Evolutionary conservation across 64 coral and sea anemone species (phyloP).

Genomic region (Stichodactyla mertensii): DNA sequence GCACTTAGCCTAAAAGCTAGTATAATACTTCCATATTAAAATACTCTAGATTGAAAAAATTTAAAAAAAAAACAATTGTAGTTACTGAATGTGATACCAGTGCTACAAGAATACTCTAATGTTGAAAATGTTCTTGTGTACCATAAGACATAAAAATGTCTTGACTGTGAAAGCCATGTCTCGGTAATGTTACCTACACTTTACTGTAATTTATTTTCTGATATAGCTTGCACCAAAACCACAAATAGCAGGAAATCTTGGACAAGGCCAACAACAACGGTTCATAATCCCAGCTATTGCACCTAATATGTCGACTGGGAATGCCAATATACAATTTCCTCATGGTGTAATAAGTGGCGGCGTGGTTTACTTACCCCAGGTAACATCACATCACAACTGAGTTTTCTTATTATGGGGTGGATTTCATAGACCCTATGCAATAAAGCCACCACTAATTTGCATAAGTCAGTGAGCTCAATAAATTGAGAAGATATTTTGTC

Average conservation of each 20-base stretch:
- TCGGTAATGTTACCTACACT: background rate
- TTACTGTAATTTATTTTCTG: background rate
- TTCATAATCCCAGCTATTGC: slow-evolving; percentile 81
- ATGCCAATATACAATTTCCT: slow-evolving; percentile 70
- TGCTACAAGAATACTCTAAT: no score
- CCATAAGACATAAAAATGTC: no score
- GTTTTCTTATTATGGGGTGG: background rate
- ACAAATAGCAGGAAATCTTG: background rate
- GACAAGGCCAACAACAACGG: slow-evolving; percentile 55
- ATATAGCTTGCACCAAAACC: slow-evolving; percentile 83
- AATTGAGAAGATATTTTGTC: no score
- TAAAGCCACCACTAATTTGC: no score
- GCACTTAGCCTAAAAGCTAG: no score
- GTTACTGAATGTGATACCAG: no score
- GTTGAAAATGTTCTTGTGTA: no score
- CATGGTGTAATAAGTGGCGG: slow-evolving; percentile 91
- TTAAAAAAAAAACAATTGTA: no score
- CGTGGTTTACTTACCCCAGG: slow-evolving; percentile 90
- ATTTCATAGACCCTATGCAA: no score
- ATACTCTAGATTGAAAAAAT: no score
- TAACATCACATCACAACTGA: background rate
- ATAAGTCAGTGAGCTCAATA: no score
- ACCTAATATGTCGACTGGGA: slow-evolving; percentile 45
- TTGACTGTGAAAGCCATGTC: background rate
- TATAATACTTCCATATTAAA: no score